Evolutionary conservation across 2,797 vertebrate species (phyloP).

Genomic region (Rhodeus uyekii): DNA sequence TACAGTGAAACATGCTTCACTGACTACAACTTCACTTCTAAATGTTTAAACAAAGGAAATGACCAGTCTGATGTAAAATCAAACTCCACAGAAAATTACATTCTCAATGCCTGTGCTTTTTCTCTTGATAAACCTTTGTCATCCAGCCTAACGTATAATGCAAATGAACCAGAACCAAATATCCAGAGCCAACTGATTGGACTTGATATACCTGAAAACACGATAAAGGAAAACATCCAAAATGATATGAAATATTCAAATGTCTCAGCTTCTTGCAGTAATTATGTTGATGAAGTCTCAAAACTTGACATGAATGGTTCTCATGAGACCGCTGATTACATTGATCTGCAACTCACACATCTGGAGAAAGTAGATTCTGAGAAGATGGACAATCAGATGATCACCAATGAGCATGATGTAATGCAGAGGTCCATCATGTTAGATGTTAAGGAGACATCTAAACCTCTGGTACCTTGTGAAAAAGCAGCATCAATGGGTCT

Average conservation of each 20-base stretch:
- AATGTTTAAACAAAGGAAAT: constrained; percentile 68
- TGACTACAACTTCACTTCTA: constrained; percentile 71
- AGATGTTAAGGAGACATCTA: constrained; percentile 65
- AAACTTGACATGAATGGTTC: constrained; percentile 58
- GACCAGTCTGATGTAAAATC: constrained; percentile 61
- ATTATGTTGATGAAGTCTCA: constrained; percentile 54
- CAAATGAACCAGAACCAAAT: constrained; percentile 55
- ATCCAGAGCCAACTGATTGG: constrained; percentile 59
- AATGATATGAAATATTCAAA: constrained; percentile 52
- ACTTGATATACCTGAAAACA: constrained; percentile 57
- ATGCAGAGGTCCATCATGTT: constrained; percentile 57
- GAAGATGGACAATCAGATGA: constrained; percentile 51
- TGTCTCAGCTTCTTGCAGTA: constrained; percentile 57
- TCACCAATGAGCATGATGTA: constrained; percentile 53
- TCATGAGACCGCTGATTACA: constrained; percentile 62
- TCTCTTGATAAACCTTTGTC: constrained; percentile 63
- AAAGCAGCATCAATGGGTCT: constrained; percentile 49
- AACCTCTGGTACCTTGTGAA: constrained; percentile 57
- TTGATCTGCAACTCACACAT: constrained; percentile 60
- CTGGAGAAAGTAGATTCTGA: constrained; percentile 62
- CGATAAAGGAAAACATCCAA: constrained; percentile 56
- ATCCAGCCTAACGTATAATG: constrained; percentile 57
- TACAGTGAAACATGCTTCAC: constrained; percentile 70
- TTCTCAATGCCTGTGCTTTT: constrained; percentile 62
- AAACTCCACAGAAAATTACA: constrained; percentile 63